Evolutionary conservation across 2,113 vertebrate species (phyloP).

Genomic region (Aldabrachelys gigantea): DNA sequence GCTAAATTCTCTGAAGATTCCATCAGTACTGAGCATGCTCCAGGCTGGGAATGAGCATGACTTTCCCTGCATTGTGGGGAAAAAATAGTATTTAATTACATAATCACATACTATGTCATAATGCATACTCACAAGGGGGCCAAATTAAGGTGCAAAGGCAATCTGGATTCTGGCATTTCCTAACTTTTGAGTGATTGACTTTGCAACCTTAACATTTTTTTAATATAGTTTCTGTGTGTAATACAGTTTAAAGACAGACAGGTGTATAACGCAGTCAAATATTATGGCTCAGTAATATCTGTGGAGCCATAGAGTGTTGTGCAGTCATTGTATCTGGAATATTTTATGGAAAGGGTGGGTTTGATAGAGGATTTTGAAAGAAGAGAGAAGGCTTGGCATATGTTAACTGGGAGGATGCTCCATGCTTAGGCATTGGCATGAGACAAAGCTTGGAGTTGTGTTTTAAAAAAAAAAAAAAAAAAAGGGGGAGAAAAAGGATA

Average conservation of each 20-base stretch:
- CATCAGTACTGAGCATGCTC: neutral
- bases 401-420: neutral
- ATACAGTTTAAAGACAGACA: neutral
- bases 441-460: neutral
- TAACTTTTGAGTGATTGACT: neutral
- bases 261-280: neutral
- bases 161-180: neutral
- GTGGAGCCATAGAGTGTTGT: neutral
- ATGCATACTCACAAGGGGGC: neutral
- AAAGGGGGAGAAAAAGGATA: too few relatives aligned
- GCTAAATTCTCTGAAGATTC: neutral
- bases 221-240: neutral
- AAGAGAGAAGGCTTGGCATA: neutral
- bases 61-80: neutral
- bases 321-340: neutral
- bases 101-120: neutral
- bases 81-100: neutral
- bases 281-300: neutral
- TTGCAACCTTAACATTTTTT: neutral
- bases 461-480: neutral
- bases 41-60: neutral
- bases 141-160: neutral
- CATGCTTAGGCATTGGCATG: neutral
- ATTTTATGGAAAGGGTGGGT: neutral
- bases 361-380: neutral